Base-by-base conservation (phyloP, 2,113 vertebrate species). In the Aleadryas rufinucha region DNA sequence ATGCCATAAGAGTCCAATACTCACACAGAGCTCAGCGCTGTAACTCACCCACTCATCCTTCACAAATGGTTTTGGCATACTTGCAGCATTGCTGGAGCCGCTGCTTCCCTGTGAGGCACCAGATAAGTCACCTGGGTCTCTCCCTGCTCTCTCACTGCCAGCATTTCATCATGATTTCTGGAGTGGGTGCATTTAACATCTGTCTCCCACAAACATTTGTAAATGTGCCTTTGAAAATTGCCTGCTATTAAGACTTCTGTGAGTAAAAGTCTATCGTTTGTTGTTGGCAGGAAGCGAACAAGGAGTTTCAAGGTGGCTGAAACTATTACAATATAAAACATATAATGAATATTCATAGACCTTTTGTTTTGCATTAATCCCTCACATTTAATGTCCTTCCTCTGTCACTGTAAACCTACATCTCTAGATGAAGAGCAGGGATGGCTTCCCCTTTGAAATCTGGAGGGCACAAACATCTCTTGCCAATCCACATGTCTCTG, bases 201-300 rank as follows among this genome's bases (percentile, higher is more conserved):
- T 63, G 89, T 64, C 94, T 85, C 44, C 47, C 39, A 80, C 83
- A 83, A 95, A 94, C 84, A 77, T 84, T 78, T 80, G 50, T 54
- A 57, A 89, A 80, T 3, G 2, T 0, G 12, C 66, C 74, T 96
- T 93, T 89, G 89, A 80, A 94, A 92, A 91, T 16, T 87, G 91
- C 75, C 56, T 91, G 50, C 78, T 35, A n/a, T 94, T 75, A 95
- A 76, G 81, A 85, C 61, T 88, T 93, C 78, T 90, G 61, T 72
- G 68, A 86, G 57, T 35, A 91, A 66, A 93, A 85, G 35, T 44
- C 74, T 74, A 54, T 65, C 1, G 0, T 47, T 91, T 85, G 42
- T 52, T 77, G 74, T 53, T 65, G 71, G 87, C 70, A 87, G 84
- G 69, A 88, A 86, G n/a, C 0, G 0, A 87, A 85, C 41, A 79